Evolutionary conservation across 2,113 vertebrate genomes (phyloP).

Genomic region (Tapirus terrestris): DNA sequence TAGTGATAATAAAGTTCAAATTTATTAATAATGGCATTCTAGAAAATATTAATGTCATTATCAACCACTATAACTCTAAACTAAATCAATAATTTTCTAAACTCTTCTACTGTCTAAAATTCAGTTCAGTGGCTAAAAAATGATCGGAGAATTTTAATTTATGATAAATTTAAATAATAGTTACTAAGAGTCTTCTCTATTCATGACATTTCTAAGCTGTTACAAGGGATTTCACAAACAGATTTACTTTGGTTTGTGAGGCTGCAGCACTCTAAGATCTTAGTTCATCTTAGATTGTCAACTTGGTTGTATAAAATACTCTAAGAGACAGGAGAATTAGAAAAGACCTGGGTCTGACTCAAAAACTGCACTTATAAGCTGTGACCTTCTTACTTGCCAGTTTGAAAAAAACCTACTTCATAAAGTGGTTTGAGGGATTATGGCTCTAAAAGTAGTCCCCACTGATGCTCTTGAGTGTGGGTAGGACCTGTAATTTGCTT

Average conservation of each 20-base stretch:
- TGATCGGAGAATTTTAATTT: background rate
- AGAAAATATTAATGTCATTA: background rate
- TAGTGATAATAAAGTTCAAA: background rate
- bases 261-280: too few species aligned
- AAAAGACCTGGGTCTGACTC: background rate
- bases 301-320: background rate
- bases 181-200: background rate
- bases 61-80: background rate
- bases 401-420: background rate
- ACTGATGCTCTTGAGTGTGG: fast-evolving
- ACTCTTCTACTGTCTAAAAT: background rate
- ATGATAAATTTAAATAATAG: background rate
- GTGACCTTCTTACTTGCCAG: background rate
- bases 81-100: background rate
- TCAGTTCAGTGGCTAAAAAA: background rate
- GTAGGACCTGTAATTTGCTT: background rate
- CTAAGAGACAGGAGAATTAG: background rate
- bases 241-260: background rate
- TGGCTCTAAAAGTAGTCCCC: background rate
- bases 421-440: background rate
- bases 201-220: too few species aligned
- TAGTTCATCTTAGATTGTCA: background rate
- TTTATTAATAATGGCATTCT: background rate
- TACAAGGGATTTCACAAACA: background rate
- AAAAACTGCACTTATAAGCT: background rate